phyloP scores from a whole-genome alignment of 2,113 vertebrate species.

The Melanerpes aurifrons region DNA sequence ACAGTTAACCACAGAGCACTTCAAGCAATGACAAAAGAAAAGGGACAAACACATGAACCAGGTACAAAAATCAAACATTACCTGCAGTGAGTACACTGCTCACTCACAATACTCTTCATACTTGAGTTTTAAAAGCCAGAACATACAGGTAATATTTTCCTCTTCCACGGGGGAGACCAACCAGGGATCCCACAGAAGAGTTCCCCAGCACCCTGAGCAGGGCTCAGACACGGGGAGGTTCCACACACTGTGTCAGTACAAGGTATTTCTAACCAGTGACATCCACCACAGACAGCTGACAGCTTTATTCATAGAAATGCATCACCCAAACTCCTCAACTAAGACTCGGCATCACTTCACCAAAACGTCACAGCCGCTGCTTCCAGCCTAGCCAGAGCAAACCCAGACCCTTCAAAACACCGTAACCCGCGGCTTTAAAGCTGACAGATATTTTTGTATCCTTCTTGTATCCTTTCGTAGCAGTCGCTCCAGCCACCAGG shows the following conservation, averaged over 20 bases:
- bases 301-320: not conserved
- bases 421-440: not conserved
- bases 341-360: not conserved
- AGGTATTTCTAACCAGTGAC: not conserved
- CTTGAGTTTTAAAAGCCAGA: not conserved
- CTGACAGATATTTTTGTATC: not conserved
- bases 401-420: not conserved
- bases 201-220: not conserved
- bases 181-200: not conserved
- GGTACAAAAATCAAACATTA: not conserved
- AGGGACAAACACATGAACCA: rapidly evolving
- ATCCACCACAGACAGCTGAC: not conserved
- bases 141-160: not conserved
- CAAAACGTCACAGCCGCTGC: not conserved
- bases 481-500: not conserved
- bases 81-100: not conserved
- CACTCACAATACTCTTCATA: not conserved
- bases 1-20: not conserved
- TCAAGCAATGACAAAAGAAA: not conserved
- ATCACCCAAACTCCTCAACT: not conserved
- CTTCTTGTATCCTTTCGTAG: not conserved
- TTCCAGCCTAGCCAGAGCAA: not conserved
- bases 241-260: not conserved
- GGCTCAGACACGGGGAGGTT: not conserved
- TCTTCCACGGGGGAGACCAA: not conserved